Base-by-base conservation (phyloP, 2,888 invertebrate genomes). In the Cerastis rubricosa region DNA sequence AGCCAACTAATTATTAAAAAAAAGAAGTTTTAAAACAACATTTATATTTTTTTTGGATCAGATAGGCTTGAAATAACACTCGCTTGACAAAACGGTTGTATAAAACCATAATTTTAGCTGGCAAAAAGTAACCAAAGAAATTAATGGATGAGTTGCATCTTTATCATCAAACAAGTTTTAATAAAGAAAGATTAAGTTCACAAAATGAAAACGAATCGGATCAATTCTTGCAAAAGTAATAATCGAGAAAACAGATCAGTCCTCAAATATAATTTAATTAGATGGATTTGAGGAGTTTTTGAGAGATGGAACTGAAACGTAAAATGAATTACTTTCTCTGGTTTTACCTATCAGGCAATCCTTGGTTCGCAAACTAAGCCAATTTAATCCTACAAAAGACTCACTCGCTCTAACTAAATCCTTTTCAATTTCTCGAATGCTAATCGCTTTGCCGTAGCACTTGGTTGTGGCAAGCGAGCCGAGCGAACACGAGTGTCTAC, bases 351-450 rank as follows among this genome's bases (percentile, higher is more conserved):
- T 75, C 75, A 73, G 81, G 76, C 80, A 85, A 82, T 87, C 83
- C 88, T 84, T 86, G 90, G 90, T 92, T 90, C 88, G 88, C 88
- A 89, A 92, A 93, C 92, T 92, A 94, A 95, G 93, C 92, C 92
- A 93, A 91, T 94, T 92, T 94, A 94, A 94, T 94, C 93, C 92
- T 78, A 89, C 90, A 91, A 93, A 92, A 92, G 92, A 91, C 85
- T 89, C 89, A 89, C 90, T 91, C 89, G 89, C 90, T 89, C 91
- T 89, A 89, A 91, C 88, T 90, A 91, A 94, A 94, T 92, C 92
- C 93, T 92, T 94, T 95, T 94, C 93, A 94, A 94, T 94, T 94
- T 92, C 92, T 92, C 89, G 86, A 91, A 91, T 87, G 89, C 91
- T 94, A 93, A 94, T 93, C 92, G 86, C 85, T 88, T 75, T 47